Conservation (phyloP, 1,140 invertebrate species). For the Pogonognathellus flavescens region DNA sequence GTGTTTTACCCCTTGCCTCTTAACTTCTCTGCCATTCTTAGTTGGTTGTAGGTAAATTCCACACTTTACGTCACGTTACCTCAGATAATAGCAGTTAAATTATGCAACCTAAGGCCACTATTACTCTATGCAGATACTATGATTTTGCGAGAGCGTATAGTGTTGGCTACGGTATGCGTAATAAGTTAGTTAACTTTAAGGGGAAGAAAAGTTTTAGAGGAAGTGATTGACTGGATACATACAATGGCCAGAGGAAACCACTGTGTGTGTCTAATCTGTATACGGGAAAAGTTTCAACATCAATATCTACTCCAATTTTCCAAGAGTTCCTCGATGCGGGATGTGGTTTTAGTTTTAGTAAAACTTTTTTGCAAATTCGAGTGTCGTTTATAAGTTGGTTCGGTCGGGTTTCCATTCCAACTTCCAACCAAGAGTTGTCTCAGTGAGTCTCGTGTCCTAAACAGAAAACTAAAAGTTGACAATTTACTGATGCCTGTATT, state of each 20-base stretch:
- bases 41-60: too few species aligned
- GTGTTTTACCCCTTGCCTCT: too few species aligned
- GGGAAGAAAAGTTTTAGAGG: background rate
- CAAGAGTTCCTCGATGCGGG: constrained; percentile 1
- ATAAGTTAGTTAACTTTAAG: background rate
- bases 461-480: background rate
- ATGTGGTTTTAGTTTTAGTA: constrained; percentile 20
- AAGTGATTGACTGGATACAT: background rate
- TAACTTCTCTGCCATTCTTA: too few species aligned
- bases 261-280: background rate
- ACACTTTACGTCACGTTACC: too few species aligned
- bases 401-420: background rate
- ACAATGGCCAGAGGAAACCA: constrained; percentile 6
- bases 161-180: too few species aligned
- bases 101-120: too few species aligned
- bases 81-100: too few species aligned
- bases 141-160: too few species aligned
- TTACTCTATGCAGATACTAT: too few species aligned
- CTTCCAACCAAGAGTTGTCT: too few species aligned
- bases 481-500: background rate
- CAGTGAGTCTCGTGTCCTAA: too few species aligned
- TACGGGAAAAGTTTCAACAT: constrained; percentile 1
- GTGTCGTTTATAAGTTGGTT: background rate
- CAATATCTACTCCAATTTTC: constrained; percentile 7
- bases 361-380: background rate